These are phyloP conservation scores for Coturnix japonica DNA, from an alignment of 2,113 vertebrate species.

Conservation along the genomic window DNA sequence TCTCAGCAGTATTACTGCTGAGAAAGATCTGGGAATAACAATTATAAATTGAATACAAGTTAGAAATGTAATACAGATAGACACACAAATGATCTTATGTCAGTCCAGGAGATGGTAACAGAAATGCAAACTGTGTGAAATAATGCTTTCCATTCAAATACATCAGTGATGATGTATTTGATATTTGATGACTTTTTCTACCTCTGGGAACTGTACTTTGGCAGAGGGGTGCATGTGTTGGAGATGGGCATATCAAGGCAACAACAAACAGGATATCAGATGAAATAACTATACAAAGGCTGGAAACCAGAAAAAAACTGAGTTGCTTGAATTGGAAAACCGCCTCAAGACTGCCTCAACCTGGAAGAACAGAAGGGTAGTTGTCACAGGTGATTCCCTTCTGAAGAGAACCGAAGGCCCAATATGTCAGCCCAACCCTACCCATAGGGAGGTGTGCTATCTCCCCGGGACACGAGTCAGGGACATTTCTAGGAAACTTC, in stretches of 20 bases:
- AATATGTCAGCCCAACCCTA: too few relatives aligned
- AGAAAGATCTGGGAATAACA: background rate
- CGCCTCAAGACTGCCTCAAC: too few relatives aligned
- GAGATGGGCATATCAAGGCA: background rate
- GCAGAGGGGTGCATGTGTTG: fast-evolving
- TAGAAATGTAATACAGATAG: background rate
- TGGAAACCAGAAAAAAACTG: background rate
- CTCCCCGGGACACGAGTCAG: too few relatives aligned
- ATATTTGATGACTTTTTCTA: background rate
- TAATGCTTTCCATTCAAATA: fast-evolving
- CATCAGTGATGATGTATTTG: background rate
- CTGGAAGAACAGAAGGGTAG: too few relatives aligned
- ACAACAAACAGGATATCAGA: background rate
- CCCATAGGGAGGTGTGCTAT: too few relatives aligned
- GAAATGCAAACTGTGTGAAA: background rate
- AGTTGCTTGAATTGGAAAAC: background rate
- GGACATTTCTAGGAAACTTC: too few relatives aligned
- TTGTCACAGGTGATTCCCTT: too few relatives aligned
- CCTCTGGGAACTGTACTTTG: background rate
- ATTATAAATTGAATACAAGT: background rate
- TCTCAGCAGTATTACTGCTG: background rate
- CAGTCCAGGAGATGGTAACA: background rate
- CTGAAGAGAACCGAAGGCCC: too few relatives aligned
- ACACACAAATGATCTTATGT: background rate
- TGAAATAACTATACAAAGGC: background rate